Evolutionary conservation across 2,888 invertebrate genomes (phyloP).

Genomic region (Orthosia gothica): DNA sequence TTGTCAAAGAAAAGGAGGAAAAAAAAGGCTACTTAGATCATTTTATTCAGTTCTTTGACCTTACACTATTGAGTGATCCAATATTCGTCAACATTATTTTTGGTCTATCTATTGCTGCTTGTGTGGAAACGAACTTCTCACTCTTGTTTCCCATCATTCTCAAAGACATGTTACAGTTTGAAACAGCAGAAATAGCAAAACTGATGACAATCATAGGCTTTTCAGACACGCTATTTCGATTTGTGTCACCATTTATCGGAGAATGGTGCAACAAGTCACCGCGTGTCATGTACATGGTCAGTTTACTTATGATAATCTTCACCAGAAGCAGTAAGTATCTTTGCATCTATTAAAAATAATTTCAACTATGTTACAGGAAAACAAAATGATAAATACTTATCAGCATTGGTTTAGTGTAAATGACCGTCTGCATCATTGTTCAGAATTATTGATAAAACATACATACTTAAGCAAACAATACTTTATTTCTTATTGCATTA

Average conservation of each 20-base stretch:
- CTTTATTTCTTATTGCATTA: conserved; percentile 22
- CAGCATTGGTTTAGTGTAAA: conserved; percentile 36
- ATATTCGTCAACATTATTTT: conserved; percentile 93
- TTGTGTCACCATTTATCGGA: conserved; percentile 93
- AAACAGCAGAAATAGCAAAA: conserved; percentile 91
- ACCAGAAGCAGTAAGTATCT: conserved; percentile 92
- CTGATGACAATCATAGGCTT: conserved; percentile 92
- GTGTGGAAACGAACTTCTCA: conserved; percentile 94
- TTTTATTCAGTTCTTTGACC: conserved; percentile 92
- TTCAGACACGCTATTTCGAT: conserved; percentile 92
- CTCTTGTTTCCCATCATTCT: conserved; percentile 93
- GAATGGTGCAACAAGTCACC: conserved; percentile 92
- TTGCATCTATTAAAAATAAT: not conserved
- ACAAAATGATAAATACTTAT: conserved; percentile 10
- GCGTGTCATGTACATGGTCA: conserved; percentile 92
- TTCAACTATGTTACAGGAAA: conserved; percentile 4
- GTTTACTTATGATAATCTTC: conserved; percentile 91
- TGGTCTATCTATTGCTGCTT: conserved; percentile 93
- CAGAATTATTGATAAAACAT: conserved; percentile 24
- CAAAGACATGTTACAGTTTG: conserved; percentile 92
- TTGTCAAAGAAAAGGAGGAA: conserved; percentile 66
- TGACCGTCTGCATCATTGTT: conserved; percentile 40
- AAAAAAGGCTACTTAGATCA: conserved; percentile 73
- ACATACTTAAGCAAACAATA: conserved; percentile 20
- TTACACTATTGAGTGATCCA: conserved; percentile 93